Conservation (phyloP, 2,113 vertebrate genomes). For the Cyphomyrus discorhynchus region DNA sequence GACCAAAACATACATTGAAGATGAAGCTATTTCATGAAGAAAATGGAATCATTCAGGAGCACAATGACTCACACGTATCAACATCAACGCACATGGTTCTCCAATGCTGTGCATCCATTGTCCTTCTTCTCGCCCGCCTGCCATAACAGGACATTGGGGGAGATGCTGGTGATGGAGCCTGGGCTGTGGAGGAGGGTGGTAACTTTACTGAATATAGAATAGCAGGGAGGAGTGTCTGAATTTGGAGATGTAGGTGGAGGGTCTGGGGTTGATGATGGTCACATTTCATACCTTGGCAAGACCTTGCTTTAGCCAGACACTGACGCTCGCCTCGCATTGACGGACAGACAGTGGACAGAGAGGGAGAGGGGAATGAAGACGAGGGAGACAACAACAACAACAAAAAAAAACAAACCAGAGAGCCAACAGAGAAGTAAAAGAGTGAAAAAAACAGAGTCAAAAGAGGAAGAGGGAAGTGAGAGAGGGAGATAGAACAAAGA, state of each 20-base stretch:
- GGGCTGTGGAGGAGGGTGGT: background rate
- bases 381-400: slow-evolving; percentile 11
- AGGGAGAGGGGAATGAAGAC: slow-evolving; percentile 31
- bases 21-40: background rate
- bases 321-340: slow-evolving; percentile 41
- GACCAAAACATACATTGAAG: background rate
- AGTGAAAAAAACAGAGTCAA: slow-evolving; percentile 19
- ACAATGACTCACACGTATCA: background rate
- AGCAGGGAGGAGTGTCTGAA: slow-evolving; percentile 51
- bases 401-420: slow-evolving; percentile 25
- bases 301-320: slow-evolving; percentile 29
- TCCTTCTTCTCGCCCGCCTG: background rate
- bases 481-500: slow-evolving; percentile 11
- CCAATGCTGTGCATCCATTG: background rate
- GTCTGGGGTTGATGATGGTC: slow-evolving; percentile 21
- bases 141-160: slow-evolving; percentile 25
- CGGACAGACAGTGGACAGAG: slow-evolving; percentile 35
- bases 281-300: slow-evolving; percentile 40
- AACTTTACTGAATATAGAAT: slow-evolving; percentile 39
- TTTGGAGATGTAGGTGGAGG: slow-evolving; percentile 55
- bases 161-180: background rate
- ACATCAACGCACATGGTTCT: slow-evolving; percentile 8
- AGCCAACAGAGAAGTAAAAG: slow-evolving; percentile 23
- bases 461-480: slow-evolving; percentile 29
- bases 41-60: background rate